Percentiles rank a stretch among this genome's conserved stretches.
Conservation (phyloP, 2,113 vertebrate genomes). For the Atrichornis clamosus region DNA sequence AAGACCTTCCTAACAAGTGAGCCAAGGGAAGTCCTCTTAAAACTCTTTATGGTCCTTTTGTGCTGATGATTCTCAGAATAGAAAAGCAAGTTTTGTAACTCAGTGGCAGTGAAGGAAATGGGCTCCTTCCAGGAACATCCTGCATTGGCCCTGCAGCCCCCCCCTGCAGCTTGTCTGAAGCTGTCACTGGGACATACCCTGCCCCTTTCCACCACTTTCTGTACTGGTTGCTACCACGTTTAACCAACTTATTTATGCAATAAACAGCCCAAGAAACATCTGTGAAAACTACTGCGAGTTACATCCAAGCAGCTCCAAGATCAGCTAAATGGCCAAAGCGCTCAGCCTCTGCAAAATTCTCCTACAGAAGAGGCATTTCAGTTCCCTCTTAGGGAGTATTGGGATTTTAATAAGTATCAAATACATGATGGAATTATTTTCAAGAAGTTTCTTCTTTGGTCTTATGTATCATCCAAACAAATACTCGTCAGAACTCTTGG, state of each 20-base stretch:
- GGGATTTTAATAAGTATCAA: not conserved
- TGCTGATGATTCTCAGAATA: not conserved
- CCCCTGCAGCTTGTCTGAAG: not conserved
- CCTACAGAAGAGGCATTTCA: fast-evolving
- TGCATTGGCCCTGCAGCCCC: not conserved
- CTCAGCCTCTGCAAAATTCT: not conserved
- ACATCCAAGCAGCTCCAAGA: not conserved
- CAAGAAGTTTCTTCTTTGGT: not conserved
- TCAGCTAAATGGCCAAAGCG: not conserved
- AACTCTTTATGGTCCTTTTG: not conserved
- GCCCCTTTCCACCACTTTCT: not conserved
- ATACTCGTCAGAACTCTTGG: not conserved
- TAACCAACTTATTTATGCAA: not conserved
- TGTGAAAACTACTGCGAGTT: not conserved
- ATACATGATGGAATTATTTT: not conserved
- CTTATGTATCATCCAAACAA: not conserved
- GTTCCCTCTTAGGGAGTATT: not conserved
- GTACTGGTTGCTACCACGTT: not conserved
- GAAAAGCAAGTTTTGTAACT: conserved; percentile 16
- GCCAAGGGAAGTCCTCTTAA: not conserved
- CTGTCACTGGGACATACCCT: fast-evolving
- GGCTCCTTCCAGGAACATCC: conserved; percentile 20
- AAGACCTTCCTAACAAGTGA: not conserved
- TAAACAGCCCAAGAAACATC: not conserved
- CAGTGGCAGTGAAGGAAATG: not conserved